Evolutionary conservation across 2,113 vertebrate genomes (phyloP).

Genomic region (Seriola quinqueradiata): DNA sequence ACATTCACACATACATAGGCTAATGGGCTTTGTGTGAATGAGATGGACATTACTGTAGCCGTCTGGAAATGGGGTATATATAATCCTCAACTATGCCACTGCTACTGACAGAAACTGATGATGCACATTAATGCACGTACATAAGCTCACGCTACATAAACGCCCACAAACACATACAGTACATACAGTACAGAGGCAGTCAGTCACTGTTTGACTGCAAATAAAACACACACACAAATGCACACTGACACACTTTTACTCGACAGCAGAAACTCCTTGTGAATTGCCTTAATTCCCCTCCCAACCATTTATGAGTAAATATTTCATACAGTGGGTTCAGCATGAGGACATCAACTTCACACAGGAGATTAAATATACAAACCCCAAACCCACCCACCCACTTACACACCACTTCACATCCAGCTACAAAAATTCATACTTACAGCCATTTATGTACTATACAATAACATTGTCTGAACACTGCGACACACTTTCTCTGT

Average conservation of each 20-base stretch:
- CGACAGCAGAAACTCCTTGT: conserved; percentile 29
- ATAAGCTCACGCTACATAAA: conserved; percentile 47
- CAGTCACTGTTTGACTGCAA: conserved; percentile 36
- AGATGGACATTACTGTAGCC: conserved; percentile 68
- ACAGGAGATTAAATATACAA: conserved; percentile 44
- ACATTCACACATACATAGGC: conserved; percentile 39
- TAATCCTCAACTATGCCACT: conserved; percentile 68
- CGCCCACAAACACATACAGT: conserved; percentile 19
- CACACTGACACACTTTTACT: conserved; percentile 44
- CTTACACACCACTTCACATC: conserved; percentile 9
- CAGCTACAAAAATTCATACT: conserved; percentile 4
- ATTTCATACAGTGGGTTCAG: conserved; percentile 65
- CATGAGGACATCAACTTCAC: conserved; percentile 49
- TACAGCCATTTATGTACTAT: background rate
- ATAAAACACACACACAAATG: conserved; percentile 43
- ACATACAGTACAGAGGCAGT: conserved; percentile 35
- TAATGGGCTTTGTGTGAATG: conserved; percentile 71
- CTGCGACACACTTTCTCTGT: conserved; percentile 65
- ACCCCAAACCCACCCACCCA: background rate
- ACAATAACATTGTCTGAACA: conserved; percentile 21
- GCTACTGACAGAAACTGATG: conserved; percentile 74
- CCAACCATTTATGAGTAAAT: conserved; percentile 48
- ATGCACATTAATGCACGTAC: conserved; percentile 53
- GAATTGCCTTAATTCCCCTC: conserved; percentile 56
- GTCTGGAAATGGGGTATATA: conserved; percentile 66